Percentiles rank a stretch among this genome's conserved stretches.
Conservation (phyloP, 2,888 invertebrate genomes). For the Drosophila anomelani region DNA sequence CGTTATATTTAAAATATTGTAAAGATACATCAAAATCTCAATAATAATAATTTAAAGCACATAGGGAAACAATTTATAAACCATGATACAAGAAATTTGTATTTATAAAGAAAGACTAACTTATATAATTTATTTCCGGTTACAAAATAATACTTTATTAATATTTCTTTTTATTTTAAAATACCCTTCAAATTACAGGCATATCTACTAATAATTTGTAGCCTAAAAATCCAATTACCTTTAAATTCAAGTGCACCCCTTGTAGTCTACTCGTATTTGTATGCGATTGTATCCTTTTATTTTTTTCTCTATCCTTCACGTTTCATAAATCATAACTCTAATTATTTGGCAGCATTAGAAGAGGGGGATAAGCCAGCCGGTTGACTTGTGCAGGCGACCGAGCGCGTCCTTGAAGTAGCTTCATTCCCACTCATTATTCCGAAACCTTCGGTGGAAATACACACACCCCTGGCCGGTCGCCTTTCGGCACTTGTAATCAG, state of each 20-base stretch:
- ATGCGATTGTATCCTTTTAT: neutral
- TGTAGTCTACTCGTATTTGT: neutral
- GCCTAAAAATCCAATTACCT: neutral
- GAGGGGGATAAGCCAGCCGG: neutral
- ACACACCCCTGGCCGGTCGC: conserved; percentile 14
- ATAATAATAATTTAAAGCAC: neutral
- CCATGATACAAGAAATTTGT: neutral
- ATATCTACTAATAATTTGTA: neutral
- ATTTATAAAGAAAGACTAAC: neutral
- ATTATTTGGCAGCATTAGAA: conserved; percentile 18
- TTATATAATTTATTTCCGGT: neutral
- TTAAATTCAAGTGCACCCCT: neutral
- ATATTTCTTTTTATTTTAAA: neutral
- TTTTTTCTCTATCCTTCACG: neutral
- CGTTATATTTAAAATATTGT: neutral
- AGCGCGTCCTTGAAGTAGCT: conserved; percentile 16
- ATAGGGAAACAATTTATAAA: neutral
- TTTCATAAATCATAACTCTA: conserved; percentile 11
- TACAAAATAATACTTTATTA: neutral
- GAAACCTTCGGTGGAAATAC: conserved; percentile 1
- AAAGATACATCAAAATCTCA: neutral
- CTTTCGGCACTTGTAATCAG: conserved; percentile 52
- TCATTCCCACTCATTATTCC: conserved; percentile 16
- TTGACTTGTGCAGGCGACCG: conserved; percentile 20
- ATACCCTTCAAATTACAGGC: neutral